Base-by-base conservation (phyloP, 2,888 invertebrate species). In the Lasioglossum pauxillum region DNA sequence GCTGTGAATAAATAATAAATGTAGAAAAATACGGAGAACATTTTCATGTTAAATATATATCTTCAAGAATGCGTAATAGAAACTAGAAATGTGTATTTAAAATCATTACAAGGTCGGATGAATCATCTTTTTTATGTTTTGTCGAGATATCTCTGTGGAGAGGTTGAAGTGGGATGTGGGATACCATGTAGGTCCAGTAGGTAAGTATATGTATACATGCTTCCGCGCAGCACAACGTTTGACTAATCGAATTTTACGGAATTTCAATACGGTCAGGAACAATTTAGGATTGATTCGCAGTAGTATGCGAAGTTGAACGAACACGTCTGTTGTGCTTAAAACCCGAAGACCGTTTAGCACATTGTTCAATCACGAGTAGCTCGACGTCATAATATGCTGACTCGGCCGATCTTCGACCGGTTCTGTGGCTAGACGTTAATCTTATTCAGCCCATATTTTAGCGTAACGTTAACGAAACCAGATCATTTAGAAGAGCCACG, bases 281-380 rank as follows among this genome's bases (percentile, higher is more conserved):
- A 53, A 69, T 69, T 74, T 57, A 41, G 41, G 31, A 78, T 69
- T 27, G 75, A 75, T 75, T 73, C 16, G 27, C 44, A n/a, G 23
- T 67, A n/a, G 46, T 14, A 46, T 38, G 27, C 35, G 27, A 76
- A 72, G 72, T 35, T 72, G 27, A 38, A 60, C 60, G 60, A 35
- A 46, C 67, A 72, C 60, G 46, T 60, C 16, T 46, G 53, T 44
- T 69, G 41, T 64, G 41, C 81, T 82, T 41, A 46, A 83, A 69
- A 69, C 41, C 53, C 44, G 75, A 57, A 69, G 44, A 57, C 67
- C 64, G 75, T 75, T 83, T 79, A 83, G 67, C 82, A 79, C 78
- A 12, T 78, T 60, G 41, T 78, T 75, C 64, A 44, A 75, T 77
- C 74, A 46, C 44, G 60, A 35, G 27, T 57, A 49, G 46, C 35